Conservation (phyloP, 2,113 vertebrate species). For the Callionymus lyra region DNA sequence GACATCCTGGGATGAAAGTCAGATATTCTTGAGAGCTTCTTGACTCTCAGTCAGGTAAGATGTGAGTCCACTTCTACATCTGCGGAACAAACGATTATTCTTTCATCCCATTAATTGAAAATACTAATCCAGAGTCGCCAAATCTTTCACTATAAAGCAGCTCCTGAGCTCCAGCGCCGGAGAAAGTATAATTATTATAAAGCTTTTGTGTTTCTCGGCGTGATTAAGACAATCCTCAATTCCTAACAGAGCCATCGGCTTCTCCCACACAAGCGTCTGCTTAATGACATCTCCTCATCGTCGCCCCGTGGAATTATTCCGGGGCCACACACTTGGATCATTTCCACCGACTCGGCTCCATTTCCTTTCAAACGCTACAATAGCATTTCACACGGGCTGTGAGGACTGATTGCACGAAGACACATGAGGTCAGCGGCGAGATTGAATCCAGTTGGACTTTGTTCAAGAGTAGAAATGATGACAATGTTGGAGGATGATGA, state of each 20-base stretch:
- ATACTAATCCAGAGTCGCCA: no score
- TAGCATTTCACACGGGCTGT: slow-evolving; percentile 41
- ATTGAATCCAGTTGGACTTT: slow-evolving; percentile 7
- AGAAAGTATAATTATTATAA: slow-evolving; percentile 22
- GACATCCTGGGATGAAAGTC: no score
- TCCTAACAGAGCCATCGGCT: slow-evolving; percentile 24
- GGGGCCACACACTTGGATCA: slow-evolving; percentile 11
- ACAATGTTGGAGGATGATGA: no score
- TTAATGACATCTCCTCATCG: slow-evolving; percentile 42
- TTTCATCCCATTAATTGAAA: no score
- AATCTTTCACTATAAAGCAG: slow-evolving; percentile 1
- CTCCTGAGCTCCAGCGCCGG: slow-evolving; percentile 5
- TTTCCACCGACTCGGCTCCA: slow-evolving; percentile 25
- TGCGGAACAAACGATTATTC: no score
- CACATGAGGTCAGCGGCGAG: slow-evolving; percentile 27
- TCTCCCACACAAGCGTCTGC: slow-evolving; percentile 33
- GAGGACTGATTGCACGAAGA: slow-evolving; percentile 45
- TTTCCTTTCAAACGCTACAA: slow-evolving; percentile 35
- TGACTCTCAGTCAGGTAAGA: no score
- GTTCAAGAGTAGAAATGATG: no score
- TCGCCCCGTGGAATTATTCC: slow-evolving; percentile 30
- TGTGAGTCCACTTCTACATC: no score
- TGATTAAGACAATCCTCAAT: slow-evolving; percentile 42
- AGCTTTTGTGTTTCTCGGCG: slow-evolving; percentile 29
- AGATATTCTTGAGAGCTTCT: no score